phyloP scores from a whole-genome alignment of 2,113 vertebrate genomes.

The Neopipo cinnamomea region DNA sequence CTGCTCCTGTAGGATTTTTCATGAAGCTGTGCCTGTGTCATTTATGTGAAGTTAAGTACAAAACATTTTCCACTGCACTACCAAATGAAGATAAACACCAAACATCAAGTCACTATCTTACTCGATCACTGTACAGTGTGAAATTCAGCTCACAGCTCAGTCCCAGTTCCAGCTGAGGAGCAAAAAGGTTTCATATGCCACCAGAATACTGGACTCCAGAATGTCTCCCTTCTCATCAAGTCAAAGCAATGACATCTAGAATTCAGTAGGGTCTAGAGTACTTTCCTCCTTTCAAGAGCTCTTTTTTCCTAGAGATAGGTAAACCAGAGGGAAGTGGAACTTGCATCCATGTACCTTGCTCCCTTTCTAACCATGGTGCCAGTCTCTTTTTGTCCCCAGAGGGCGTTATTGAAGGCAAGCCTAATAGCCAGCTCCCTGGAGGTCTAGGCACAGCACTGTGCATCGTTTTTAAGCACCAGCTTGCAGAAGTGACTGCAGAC shows the following conservation, averaged over 20 bases:
- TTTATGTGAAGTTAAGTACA: background rate
- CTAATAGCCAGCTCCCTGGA: background rate
- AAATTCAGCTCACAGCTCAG: background rate
- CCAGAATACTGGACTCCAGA: background rate
- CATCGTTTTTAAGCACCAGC: background rate
- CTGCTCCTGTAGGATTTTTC: background rate
- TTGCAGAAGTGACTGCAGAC: background rate
- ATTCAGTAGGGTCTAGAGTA: background rate
- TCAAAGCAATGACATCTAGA: background rate
- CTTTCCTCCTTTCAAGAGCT: background rate
- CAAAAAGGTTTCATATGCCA: background rate
- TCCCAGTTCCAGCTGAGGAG: background rate
- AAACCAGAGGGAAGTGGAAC: background rate
- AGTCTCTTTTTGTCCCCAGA: background rate
- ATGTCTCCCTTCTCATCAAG: background rate
- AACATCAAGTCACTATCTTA: background rate
- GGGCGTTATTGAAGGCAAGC: background rate
- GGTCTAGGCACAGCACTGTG: background rate
- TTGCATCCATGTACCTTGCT: background rate
- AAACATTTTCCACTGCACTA: background rate
- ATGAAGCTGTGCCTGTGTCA: background rate
- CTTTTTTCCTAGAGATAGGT: background rate
- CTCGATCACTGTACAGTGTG: background rate
- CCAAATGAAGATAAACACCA: constrained; percentile 43
- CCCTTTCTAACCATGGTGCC: background rate